phyloP scores from a whole-genome alignment of 2,888 invertebrate genomes.

The Pseudeuparius sepicola region DNA sequence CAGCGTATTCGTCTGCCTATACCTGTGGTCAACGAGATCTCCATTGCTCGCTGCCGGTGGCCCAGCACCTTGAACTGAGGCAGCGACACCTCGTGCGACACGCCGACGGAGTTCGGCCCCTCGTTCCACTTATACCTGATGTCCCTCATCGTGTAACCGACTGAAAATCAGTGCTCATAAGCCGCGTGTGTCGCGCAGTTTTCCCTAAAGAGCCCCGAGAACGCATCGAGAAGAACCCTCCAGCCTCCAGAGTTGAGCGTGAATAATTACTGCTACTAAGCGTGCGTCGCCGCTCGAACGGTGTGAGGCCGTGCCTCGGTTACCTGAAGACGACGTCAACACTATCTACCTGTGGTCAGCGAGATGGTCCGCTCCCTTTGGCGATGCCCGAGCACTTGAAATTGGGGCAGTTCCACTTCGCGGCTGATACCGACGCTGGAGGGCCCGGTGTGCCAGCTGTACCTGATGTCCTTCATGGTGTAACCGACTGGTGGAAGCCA shows the following conservation, averaged over 20 bases:
- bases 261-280: too few relatives aligned
- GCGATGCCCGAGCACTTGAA: conserved; percentile 92
- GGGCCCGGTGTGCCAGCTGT: conserved; percentile 90
- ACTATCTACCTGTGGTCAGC: conserved; percentile 90
- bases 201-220: conserved; percentile 11
- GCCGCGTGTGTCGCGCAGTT: conserved; percentile 28
- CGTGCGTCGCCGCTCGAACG: too few relatives aligned
- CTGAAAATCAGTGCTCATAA: conserved; percentile 55
- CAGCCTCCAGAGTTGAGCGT: too few relatives aligned
- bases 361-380: conserved; percentile 90
- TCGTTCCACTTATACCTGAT: conserved; percentile 97
- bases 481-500: conserved; percentile 70
- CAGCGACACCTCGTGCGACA: conserved; percentile 90
- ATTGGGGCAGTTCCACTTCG: conserved; percentile 94
- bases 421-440: conserved; percentile 91
- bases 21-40: conserved; percentile 96
- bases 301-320: too few relatives aligned
- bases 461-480: conserved; percentile 96
- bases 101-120: conserved; percentile 89
- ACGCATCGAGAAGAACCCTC: too few relatives aligned
- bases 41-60: conserved; percentile 91
- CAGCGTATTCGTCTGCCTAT: too few relatives aligned
- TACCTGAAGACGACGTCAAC: too few relatives aligned
- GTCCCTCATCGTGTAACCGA: conserved; percentile 97
- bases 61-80: conserved; percentile 98